Evolutionary conservation across 37 sponge, comb jelly and placozoan species (phyloP).

Genomic region (Dysidea cf. avara): DNA sequence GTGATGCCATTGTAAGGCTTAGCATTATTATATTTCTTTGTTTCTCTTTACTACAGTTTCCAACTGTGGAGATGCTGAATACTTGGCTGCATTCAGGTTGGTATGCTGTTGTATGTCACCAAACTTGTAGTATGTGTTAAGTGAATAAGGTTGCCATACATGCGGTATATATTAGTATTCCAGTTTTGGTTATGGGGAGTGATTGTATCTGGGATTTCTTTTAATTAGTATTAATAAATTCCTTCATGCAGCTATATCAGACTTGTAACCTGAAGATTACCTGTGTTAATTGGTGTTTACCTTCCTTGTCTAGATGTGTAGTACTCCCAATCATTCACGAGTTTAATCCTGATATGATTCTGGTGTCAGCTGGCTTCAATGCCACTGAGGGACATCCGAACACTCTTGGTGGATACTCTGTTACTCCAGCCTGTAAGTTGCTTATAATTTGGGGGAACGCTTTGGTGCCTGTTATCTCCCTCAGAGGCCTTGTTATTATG

Average conservation of each 20-base stretch:
- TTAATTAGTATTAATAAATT: no score
- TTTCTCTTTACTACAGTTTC: constrained; percentile 34
- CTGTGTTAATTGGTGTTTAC: background rate
- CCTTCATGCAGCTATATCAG: background rate
- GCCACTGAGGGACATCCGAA: constrained; percentile 83
- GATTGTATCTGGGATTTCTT: background rate
- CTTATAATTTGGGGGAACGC: background rate
- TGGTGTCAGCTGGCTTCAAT: constrained; percentile 93
- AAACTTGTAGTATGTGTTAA: background rate
- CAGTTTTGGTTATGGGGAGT: background rate
- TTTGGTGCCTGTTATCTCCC: background rate
- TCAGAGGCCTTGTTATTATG: background rate
- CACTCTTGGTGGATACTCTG: constrained; percentile 81
- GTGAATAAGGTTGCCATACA: background rate
- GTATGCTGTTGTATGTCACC: background rate
- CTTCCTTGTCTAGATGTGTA: constrained; percentile 39
- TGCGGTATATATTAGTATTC: no score
- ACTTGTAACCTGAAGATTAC: background rate
- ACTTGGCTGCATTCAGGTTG: constrained; percentile 87
- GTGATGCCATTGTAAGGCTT: no score
- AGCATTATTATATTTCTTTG: no score
- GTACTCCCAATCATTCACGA: constrained; percentile 72
- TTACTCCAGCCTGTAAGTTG: constrained; percentile 79
- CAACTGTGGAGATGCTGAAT: constrained; percentile 89
- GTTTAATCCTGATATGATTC: constrained; percentile 82